Conservation (phyloP, 2,113 vertebrate genomes). For the Clarias macrocephalus region DNA sequence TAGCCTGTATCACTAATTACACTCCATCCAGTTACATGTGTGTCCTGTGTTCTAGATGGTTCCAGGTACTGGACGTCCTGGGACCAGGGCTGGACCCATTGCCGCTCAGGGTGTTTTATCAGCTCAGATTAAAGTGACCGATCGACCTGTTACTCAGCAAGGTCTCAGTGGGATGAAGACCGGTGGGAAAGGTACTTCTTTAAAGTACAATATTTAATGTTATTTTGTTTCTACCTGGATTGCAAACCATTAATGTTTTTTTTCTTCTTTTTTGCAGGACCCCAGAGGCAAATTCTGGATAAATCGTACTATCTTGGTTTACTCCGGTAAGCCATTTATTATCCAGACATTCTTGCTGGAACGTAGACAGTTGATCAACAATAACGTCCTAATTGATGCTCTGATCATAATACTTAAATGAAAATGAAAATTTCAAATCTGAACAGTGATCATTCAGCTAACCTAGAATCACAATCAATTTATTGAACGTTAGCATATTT, state of each 20-base stretch:
- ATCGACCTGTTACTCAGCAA: slow-evolving; percentile 95
- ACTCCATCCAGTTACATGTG: background rate
- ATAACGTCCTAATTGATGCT: background rate
- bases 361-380: background rate
- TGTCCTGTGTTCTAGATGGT: slow-evolving; percentile 72
- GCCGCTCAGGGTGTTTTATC: slow-evolving; percentile 79
- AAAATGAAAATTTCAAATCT: background rate
- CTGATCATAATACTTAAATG: background rate
- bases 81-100: slow-evolving; percentile 72
- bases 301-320: slow-evolving; percentile 95
- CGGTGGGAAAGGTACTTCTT: slow-evolving; percentile 81
- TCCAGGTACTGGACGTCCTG: slow-evolving; percentile 81
- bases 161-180: slow-evolving; percentile 98
- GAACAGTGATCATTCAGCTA: background rate
- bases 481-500: background rate
- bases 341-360: background rate
- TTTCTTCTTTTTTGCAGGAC: slow-evolving; percentile 75
- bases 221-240: background rate
- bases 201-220: background rate
- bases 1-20: background rate
- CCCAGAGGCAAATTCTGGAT: slow-evolving; percentile 96
- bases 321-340: slow-evolving; percentile 78
- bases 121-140: slow-evolving; percentile 90
- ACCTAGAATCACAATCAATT: background rate
- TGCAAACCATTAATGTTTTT: slow-evolving; percentile 15